These are phyloP conservation scores for Shinisaurus crocodilurus DNA, from an alignment of 2,113 vertebrate species.

Conservation along the genomic window DNA sequence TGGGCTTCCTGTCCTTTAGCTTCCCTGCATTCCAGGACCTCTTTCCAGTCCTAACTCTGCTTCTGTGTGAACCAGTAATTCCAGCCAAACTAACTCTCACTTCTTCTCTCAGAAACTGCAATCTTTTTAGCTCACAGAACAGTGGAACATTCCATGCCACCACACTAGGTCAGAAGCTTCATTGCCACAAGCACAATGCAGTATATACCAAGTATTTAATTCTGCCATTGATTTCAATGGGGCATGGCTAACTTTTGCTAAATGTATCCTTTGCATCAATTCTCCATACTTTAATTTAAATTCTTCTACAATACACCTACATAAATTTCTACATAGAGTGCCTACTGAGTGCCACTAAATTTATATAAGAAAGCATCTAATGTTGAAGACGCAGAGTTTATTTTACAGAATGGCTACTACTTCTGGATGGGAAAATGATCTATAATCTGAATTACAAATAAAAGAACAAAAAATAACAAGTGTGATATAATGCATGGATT, in stretches of 20 bases:
- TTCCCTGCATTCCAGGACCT: not conserved
- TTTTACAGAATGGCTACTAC: constrained; percentile 38
- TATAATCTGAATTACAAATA: constrained; percentile 52
- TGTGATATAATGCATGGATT: constrained; percentile 39
- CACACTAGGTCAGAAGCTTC: not conserved
- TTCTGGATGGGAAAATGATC: constrained; percentile 51
- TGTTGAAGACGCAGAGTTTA: not conserved
- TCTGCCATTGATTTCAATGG: not conserved
- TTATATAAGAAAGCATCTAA: not conserved
- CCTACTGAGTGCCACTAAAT: not conserved
- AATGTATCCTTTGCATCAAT: not conserved
- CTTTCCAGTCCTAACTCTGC: not conserved
- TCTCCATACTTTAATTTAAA: not conserved
- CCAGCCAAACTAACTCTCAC: not conserved
- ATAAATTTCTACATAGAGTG: not conserved
- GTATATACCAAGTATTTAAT: not conserved
- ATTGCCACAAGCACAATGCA: not conserved
- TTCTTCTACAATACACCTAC: not conserved
- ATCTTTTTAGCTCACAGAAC: not conserved
- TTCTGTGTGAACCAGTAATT: not conserved
- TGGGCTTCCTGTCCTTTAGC: not conserved
- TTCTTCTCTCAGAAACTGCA: not conserved
- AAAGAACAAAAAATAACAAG: constrained; percentile 28
- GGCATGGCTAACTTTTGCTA: not conserved
- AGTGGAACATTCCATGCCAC: not conserved